phyloP scores from a whole-genome alignment of 2,888 invertebrate genomes.

The Aporophyla lueneburgensis region DNA sequence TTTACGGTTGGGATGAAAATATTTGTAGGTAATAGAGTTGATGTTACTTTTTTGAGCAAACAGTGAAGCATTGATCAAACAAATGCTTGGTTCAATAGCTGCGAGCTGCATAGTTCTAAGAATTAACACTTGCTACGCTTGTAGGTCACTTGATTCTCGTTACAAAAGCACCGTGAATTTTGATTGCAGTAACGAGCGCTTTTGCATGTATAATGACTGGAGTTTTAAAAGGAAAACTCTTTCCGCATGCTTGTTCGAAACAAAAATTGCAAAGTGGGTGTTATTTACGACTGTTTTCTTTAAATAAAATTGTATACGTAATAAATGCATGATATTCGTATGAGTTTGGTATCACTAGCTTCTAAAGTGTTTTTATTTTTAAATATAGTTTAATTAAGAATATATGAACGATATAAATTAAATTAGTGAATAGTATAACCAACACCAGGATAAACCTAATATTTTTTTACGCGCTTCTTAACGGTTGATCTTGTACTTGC shows the following conservation, averaged over 20 bases:
- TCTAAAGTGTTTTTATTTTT: no score
- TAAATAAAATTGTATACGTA: background rate
- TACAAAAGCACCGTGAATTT: constrained; percentile 51
- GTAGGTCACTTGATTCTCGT: constrained; percentile 52
- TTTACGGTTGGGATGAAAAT: constrained; percentile 17
- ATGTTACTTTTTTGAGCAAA: constrained; percentile 42
- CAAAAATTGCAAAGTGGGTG: constrained; percentile 26
- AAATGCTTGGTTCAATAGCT: constrained; percentile 64
- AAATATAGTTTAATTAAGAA: no score
- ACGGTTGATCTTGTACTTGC: no score
- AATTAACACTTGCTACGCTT: constrained; percentile 68
- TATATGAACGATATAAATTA: no score
- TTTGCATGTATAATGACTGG: constrained; percentile 47
- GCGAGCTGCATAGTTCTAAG: constrained; percentile 75
- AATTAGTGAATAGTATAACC: no score
- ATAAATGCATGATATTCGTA: constrained; percentile 5
- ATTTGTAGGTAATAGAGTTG: constrained; percentile 24
- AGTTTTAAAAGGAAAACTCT: constrained; percentile 32
- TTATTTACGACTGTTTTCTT: constrained; percentile 36
- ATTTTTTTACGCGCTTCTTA: no score
- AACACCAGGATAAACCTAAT: no score
- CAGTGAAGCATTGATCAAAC: constrained; percentile 61
- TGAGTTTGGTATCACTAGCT: constrained; percentile 4
- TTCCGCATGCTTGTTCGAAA: constrained; percentile 19
- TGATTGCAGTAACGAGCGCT: constrained; percentile 42